These are phyloP conservation scores for Chaetorhynchus papuensis DNA, from an alignment of 2,113 vertebrate genomes.

Conservation along the genomic window DNA sequence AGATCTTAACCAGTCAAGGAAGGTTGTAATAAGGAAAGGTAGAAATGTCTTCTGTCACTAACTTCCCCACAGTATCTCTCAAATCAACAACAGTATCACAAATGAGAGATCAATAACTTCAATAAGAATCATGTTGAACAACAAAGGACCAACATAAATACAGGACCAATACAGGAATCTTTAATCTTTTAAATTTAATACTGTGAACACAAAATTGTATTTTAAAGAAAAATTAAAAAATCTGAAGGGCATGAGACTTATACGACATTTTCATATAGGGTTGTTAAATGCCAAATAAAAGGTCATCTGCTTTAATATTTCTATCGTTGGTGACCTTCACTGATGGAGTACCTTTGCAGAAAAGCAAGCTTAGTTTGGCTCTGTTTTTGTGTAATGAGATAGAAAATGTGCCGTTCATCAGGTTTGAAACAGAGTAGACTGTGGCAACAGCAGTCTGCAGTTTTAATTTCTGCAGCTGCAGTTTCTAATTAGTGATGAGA, in stretches of 20 bases:
- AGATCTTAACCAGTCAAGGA: not conserved
- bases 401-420: not conserved
- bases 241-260: not conserved
- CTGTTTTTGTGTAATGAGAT: not conserved
- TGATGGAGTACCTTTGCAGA: not conserved
- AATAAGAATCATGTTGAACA: not conserved
- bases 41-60: not conserved
- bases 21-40: not conserved
- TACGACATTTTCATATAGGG: not conserved
- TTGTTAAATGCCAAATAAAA: not conserved
- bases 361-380: not conserved
- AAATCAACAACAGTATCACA: not conserved
- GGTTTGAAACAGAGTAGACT: not conserved
- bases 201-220: not conserved
- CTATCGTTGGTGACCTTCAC: not conserved
- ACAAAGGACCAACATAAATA: not conserved
- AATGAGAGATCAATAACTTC: not conserved
- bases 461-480: conserved; percentile 3
- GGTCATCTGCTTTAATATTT: not conserved
- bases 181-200: not conserved
- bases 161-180: not conserved
- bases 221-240: not conserved
- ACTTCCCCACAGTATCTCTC: not conserved
- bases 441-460: not conserved
- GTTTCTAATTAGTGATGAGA: not conserved